These are phyloP conservation scores for Okamejei kenojei DNA, from an alignment of 2,797 vertebrate species.

Conservation along the genomic window DNA sequence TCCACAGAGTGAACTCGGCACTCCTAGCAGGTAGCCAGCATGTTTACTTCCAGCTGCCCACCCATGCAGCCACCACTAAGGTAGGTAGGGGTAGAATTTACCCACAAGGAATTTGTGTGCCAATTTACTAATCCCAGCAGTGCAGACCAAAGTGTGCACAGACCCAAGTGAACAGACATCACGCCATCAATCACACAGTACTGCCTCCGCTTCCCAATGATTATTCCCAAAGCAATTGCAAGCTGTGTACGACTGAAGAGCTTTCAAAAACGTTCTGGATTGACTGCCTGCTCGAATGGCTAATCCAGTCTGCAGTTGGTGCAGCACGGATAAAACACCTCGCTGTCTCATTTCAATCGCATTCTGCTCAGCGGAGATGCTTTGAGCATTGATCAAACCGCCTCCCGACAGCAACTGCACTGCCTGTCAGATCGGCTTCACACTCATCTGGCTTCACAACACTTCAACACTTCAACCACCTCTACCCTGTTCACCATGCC, in stretches of 20 bases:
- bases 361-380: neutral
- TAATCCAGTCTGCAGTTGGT: neutral
- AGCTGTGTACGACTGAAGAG: neutral
- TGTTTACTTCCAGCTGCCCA: neutral
- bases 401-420: neutral
- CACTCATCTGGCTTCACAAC: neutral
- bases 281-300: neutral
- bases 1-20: neutral
- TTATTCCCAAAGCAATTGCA: slow-evolving; percentile 18
- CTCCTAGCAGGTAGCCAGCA: neutral
- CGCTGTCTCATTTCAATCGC: neutral
- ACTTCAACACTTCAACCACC: neutral
- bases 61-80: neutral
- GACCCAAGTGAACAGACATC: neutral
- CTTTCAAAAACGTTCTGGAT: neutral
- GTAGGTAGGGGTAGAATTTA: neutral
- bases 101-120: neutral
- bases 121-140: neutral
- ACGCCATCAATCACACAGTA: slow-evolving; percentile 16
- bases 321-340: slow-evolving; percentile 1
- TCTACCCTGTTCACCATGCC: neutral
- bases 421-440: neutral
- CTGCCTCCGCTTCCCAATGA: neutral
- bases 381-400: neutral
- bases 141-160: neutral